phyloP scores from a whole-genome alignment of 2,888 invertebrate species.

The Neoscelio sp. region DNA sequence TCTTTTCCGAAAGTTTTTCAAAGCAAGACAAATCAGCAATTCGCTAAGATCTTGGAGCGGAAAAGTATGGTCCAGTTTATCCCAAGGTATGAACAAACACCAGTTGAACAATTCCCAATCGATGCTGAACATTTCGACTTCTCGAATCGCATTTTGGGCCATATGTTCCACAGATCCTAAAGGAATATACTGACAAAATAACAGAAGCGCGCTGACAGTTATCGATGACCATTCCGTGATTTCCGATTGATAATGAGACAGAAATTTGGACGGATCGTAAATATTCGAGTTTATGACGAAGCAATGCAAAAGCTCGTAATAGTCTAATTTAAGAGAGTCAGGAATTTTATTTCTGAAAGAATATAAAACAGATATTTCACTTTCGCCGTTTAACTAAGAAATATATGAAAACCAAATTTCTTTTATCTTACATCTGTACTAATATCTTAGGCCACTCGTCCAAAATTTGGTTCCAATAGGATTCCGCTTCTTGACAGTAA shows the following conservation, averaged over 20 bases:
- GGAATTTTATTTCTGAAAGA: constrained; percentile 38
- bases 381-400: too few relatives aligned
- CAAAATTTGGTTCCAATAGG: constrained; percentile 58
- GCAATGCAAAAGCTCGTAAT: constrained; percentile 82
- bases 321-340: constrained; percentile 25
- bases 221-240: constrained; percentile 80
- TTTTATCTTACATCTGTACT: constrained; percentile 37
- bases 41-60: constrained; percentile 73
- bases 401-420: neutral
- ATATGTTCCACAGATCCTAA: constrained; percentile 71
- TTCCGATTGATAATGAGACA: constrained; percentile 82
- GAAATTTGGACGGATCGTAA: constrained; percentile 77
- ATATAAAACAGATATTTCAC: neutral
- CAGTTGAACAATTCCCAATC: constrained; percentile 76
- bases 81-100: constrained; percentile 74
- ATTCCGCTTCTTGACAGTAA: constrained; percentile 22
- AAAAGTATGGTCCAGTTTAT: constrained; percentile 65
- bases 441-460: constrained; percentile 52
- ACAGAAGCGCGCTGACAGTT: constrained; percentile 81
- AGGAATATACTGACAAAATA: constrained; percentile 78
- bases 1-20: constrained; percentile 71
- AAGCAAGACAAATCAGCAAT: constrained; percentile 73
- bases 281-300: constrained; percentile 80
- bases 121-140: constrained; percentile 65
- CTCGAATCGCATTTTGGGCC: constrained; percentile 50